A percentile compares a stretch with the other conserved stretches of the same genome.
These are phyloP conservation scores for Hepsetus odoe DNA, from an alignment of 2,113 vertebrate genomes.

Conservation along the genomic window DNA sequence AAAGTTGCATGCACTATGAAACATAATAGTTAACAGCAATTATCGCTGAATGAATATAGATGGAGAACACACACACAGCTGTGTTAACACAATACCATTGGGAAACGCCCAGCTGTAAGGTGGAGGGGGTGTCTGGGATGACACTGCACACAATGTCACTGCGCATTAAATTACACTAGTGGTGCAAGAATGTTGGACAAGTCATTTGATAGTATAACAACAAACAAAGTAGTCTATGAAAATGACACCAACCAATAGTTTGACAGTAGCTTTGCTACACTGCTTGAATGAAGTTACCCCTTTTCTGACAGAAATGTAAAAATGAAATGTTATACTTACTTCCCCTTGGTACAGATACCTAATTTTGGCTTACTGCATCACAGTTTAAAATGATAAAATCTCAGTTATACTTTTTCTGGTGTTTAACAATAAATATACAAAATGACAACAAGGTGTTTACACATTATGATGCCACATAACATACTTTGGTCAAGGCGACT, in stretches of 20 bases:
- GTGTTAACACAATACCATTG: not conserved
- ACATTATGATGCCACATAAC: slow-evolving; percentile 13
- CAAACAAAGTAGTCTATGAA: not conserved
- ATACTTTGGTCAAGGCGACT: slow-evolving; percentile 86
- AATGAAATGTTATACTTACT: too few relatives aligned
- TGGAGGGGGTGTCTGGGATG: slow-evolving; percentile 13
- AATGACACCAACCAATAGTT: not conserved
- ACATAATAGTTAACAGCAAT: not conserved
- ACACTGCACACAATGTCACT: slow-evolving; percentile 5
- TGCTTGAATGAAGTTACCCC: not conserved
- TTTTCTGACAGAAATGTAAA: too few relatives aligned
- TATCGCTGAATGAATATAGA: not conserved
- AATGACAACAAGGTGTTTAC: too few relatives aligned
- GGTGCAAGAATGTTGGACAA: not conserved
- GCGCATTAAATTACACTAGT: slow-evolving; percentile 2
- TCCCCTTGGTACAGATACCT: too few relatives aligned
- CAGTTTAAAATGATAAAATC: not conserved
- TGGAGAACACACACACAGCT: not conserved
- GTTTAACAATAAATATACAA: not conserved
- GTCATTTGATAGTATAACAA: not conserved
- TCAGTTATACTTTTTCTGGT: too few relatives aligned
- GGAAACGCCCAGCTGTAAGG: not conserved
- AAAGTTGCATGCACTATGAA: not conserved
- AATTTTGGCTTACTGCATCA: too few relatives aligned
- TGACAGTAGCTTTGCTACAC: not conserved